Conservation (phyloP, 92 coral and sea anemone species). For the Bergia sp. region DNA sequence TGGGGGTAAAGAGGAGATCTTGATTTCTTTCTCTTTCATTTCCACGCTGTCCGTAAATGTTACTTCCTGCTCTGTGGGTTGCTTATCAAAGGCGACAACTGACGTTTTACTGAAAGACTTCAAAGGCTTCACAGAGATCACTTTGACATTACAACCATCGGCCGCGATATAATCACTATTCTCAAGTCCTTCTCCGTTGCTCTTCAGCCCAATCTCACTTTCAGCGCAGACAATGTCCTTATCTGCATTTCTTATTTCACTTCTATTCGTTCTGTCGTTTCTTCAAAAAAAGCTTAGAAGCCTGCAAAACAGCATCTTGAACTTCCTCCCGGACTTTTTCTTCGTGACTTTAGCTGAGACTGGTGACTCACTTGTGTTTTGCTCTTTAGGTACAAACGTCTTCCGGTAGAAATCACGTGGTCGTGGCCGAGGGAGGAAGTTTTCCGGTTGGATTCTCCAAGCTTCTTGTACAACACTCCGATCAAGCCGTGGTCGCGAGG, state of each 20-base stretch:
- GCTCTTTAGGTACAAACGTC: neutral
- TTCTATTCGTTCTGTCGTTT: neutral
- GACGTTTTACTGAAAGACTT: neutral
- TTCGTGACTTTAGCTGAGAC: neutral
- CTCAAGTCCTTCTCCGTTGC: neutral
- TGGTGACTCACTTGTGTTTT: neutral
- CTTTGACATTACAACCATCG: neutral
- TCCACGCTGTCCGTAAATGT: neutral
- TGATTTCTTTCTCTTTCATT: neutral
- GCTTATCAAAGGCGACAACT: neutral
- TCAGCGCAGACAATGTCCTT: too few species aligned
- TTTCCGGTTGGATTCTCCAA: neutral
- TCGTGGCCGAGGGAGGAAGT: neutral
- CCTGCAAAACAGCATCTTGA: neutral
- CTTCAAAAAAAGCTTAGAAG: neutral
- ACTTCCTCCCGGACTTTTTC: neutral
- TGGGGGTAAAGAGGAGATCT: neutral
- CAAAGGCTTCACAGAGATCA: neutral
- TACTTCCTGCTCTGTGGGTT: neutral
- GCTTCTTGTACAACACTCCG: slow-evolving; percentile 10
- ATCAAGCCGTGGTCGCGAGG: neutral
- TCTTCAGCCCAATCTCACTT: neutral
- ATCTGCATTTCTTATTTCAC: neutral
- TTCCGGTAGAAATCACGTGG: neutral
- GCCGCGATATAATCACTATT: neutral